Evolutionary conservation across 2,113 vertebrate genomes (phyloP), one percentile per base, ranked within the genome.

Genomic region (Meriones unguiculatus): DNA sequence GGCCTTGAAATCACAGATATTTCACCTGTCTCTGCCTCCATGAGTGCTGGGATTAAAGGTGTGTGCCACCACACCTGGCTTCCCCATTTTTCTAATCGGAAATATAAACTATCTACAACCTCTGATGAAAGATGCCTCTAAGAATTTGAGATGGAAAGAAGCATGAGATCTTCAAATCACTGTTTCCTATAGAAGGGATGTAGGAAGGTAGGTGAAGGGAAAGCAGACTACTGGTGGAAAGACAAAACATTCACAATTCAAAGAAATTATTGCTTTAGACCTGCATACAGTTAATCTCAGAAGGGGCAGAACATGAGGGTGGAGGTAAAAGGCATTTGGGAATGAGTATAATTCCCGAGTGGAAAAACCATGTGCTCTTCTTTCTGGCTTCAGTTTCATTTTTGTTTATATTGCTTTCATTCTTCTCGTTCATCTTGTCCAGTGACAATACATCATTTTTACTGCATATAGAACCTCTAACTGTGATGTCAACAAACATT

Each of bases 321-420:
- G 3, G 32, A 82, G 5, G 30, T n/a, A 41, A 84, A 52, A 85
- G 67, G 17, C 9, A 13, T 80, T 93, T 54, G 7, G 2, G 14
- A 30, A 52, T 35, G 2, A 8, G 67, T 15, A 22, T 8, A 5
- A 54, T 2, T 65, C 17, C 1, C 15, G 7, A 67, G 7, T 92
- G n/a, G 75, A 15, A 82, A 0, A 0, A 12, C 9, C 22, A 38
- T 32, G 4, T 13, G 1, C 57, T 32, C 70, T 30, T 69, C 64
- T 91, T 92, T 87, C 50, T 77, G 25, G 17, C 24, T 5, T 78
- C 12, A 25, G 1, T 84, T 94, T 90, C 41, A 85, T 67, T 86
- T n/a, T 92, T 84, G n/a, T 35, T 9, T 18, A 85, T 93, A 96
- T 96, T 78, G 38, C 30, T 86, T 87, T 75, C 0, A 59, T 93